phyloP scores from a whole-genome alignment of 2,113 vertebrate genomes.

The Ochotona princeps region DNA sequence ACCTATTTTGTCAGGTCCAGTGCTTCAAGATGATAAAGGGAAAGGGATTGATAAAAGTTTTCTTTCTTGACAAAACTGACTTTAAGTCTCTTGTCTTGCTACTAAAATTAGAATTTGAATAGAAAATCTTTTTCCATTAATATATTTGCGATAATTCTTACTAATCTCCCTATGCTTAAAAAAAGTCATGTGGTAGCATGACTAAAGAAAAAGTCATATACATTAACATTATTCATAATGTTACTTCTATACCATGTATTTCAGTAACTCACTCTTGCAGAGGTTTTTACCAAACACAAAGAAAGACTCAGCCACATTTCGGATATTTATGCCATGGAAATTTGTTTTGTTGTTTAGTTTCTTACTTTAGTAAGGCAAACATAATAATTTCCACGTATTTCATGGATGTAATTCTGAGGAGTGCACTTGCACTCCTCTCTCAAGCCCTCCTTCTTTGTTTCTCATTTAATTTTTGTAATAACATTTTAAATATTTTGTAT shows the following conservation, averaged over 20 bases:
- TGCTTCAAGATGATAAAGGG: background rate
- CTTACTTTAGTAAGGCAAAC: no score
- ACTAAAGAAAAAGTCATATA: background rate
- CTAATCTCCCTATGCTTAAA: background rate
- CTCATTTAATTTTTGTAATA: no score
- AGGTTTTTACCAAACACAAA: background rate
- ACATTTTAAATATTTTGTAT: no score
- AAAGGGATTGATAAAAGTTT: background rate
- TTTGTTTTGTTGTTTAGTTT: no score
- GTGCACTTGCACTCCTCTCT: no score
- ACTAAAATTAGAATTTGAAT: conserved; percentile 1
- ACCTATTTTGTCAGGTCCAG: background rate
- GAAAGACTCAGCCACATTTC: background rate
- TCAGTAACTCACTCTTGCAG: background rate
- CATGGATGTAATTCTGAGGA: no score
- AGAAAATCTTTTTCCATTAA: background rate
- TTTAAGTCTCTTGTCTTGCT: background rate
- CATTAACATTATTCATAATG: background rate
- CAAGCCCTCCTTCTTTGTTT: no score
- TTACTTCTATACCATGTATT: background rate
- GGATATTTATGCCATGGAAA: background rate
- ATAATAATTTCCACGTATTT: no score
- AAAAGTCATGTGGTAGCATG: background rate
- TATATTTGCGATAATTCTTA: background rate
- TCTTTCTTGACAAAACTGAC: background rate